These are phyloP conservation scores for Hydropsyche betteni DNA, from an alignment of 2,888 invertebrate genomes.

Conservation along the genomic window DNA sequence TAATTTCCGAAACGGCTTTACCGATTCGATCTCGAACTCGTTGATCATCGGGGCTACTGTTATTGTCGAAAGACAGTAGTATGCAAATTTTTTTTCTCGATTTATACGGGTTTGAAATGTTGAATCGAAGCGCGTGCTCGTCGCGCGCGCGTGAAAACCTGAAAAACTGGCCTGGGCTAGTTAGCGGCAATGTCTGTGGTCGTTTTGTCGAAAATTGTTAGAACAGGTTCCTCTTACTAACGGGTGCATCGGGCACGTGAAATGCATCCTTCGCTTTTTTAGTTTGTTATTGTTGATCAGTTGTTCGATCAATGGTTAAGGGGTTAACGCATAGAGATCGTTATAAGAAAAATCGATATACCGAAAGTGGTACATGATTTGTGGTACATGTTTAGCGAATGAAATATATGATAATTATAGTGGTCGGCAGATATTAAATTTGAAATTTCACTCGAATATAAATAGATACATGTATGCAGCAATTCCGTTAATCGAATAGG, in stretches of 20 bases:
- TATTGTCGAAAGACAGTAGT: neutral
- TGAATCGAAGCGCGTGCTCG: constrained; percentile 31
- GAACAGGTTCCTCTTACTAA: constrained; percentile 38
- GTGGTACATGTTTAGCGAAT: no score
- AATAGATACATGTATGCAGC: no score
- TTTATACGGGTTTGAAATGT: constrained; percentile 8
- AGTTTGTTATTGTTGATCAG: constrained; percentile 11
- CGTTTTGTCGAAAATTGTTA: constrained; percentile 47
- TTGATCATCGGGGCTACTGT: no score
- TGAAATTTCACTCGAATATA: no score
- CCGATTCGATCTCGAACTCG: no score
- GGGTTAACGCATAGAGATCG: constrained; percentile 17
- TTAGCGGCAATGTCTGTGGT: constrained; percentile 34
- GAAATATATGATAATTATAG: no score
- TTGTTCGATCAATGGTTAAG: constrained; percentile 10
- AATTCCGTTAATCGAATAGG: neutral
- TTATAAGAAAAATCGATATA: no score
- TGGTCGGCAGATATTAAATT: no score
- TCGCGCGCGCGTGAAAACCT: constrained; percentile 39
- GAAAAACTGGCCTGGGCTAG: constrained; percentile 43
- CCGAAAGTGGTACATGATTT: no score
- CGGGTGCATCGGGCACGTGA: constrained; percentile 38
- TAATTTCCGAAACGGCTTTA: no score
- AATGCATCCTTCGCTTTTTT: constrained; percentile 30
- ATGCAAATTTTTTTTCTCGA: constrained; percentile 29